Percentiles rank a stretch among this genome's conserved stretches.
These are phyloP conservation scores for Monochamus alternatus DNA, from an alignment of 2,888 invertebrate genomes.

Conservation along the genomic window DNA sequence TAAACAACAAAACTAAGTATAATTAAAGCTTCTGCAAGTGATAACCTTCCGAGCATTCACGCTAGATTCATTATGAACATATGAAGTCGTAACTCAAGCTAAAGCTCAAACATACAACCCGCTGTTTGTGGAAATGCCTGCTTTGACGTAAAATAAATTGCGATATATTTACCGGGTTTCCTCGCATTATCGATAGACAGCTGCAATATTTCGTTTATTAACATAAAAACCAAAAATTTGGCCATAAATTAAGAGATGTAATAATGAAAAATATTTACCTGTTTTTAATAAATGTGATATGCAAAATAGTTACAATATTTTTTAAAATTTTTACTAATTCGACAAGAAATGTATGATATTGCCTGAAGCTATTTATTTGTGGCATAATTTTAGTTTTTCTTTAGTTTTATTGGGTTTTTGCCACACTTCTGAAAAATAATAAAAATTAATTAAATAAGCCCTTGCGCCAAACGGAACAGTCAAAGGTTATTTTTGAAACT, in stretches of 20 bases:
- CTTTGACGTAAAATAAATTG: not conserved
- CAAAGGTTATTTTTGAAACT: no score
- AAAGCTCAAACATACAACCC: not conserved
- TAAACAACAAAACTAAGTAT: not conserved
- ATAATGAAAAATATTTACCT: no score
- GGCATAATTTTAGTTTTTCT: no score
- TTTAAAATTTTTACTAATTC: no score
- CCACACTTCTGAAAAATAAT: no score
- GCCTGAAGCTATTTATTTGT: no score
- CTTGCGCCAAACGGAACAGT: no score
- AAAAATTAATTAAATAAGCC: no score
- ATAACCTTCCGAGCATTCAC: conserved; percentile 1
- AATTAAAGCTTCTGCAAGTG: conserved; percentile 14
- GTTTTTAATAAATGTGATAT: no score
- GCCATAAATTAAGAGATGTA: not conserved
- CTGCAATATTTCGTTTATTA: not conserved
- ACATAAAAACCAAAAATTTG: not conserved
- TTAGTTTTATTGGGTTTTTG: no score
- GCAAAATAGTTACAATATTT: no score
- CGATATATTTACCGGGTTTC: not conserved
- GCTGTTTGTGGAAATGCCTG: not conserved
- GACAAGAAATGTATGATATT: no score
- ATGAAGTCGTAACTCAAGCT: not conserved
- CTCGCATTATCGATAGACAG: not conserved
- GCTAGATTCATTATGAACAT: not conserved